Evolutionary conservation across 2,797 vertebrate genomes (phyloP), one percentile per base, ranked within the genome.

Genomic region (Sebastes nivosus): DNA sequence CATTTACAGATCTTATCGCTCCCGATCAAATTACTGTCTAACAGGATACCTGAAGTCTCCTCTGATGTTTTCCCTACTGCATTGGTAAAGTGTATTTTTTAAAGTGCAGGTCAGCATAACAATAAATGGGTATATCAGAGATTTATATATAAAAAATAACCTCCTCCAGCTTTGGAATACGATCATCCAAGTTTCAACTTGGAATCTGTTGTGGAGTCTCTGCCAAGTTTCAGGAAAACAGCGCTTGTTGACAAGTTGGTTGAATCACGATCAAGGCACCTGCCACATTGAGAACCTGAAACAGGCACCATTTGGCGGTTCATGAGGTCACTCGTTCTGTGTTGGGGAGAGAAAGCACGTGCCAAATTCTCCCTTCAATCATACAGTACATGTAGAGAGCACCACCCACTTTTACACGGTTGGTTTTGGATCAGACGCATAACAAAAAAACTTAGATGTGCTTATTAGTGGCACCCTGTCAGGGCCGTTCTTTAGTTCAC

Each of bases 301-400:
- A 91, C 92, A 90, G 92, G 89, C 94, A 94, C 94, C 95, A 96
- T 95, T 96, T 96, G 95, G 95, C 67, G 80, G 94, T 92, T 94
- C 94, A 92, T 54, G 54, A 86, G 95, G 94, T 95, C 93, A 91
- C 70, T 84, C 83, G 66, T 78, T 94, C 88, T 80, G 88, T 87
- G 88, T 90, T 87, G 91, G 85, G 86, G 84, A 90, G 84, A 71
- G 74, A 67, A 68, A 69, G 68, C 59, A n/a, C 8, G 77, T 92
- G 95, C 95, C 95, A 96, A 90, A 84, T 91, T 79, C 82, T 83
- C 75, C 93, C 83, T 93, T 94, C 91, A 95, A 94, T 94, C 92
- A 95, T 76, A 72, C 66, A 54, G 72, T 72, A 55, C 80, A 81
- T 69, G 82, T 63, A 55, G 80, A 88, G 77, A 91, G 83, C 69